phyloP scores from a whole-genome alignment of 2,113 vertebrate species.

The Raphicerus campestris region DNA sequence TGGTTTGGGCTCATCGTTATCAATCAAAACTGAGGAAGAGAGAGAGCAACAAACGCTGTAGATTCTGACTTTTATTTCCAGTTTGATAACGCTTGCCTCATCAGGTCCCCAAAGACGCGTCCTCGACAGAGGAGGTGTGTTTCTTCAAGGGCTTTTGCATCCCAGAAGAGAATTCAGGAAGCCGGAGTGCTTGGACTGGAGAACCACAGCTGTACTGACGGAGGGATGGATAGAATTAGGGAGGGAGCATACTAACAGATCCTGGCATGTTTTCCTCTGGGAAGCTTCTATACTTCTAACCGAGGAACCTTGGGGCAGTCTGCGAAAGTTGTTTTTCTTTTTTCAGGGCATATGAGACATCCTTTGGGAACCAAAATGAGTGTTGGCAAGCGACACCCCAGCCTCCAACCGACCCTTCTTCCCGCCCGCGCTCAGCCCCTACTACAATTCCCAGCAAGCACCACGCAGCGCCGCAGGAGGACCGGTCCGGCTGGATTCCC shows the following conservation, averaged over 20 bases:
- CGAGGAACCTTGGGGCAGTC: neutral
- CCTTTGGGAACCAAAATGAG: fast-evolving
- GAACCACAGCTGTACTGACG: neutral
- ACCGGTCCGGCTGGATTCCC: neutral
- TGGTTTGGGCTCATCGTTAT: neutral
- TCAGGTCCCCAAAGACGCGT: neutral
- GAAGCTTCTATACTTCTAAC: neutral
- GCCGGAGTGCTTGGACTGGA: neutral
- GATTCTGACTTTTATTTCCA: neutral
- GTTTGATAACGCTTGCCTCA: neutral
- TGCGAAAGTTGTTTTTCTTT: neutral
- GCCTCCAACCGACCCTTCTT: neutral
- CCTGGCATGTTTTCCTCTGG: neutral
- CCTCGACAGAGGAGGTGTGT: neutral
- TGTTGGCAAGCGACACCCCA: neutral
- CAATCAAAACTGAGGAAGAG: neutral
- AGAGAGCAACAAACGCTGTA: neutral
- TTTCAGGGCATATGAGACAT: neutral
- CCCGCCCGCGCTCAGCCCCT: neutral
- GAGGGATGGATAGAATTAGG: neutral
- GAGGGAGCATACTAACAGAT: neutral
- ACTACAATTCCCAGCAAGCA: conserved; percentile 71
- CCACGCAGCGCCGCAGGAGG: neutral
- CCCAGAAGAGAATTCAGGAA: neutral
- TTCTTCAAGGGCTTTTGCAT: neutral